Percentiles rank a stretch among this genome's conserved stretches.
These are phyloP conservation scores for Synanceia verrucosa DNA, from an alignment of 2,797 vertebrate genomes.

Conservation along the genomic window DNA sequence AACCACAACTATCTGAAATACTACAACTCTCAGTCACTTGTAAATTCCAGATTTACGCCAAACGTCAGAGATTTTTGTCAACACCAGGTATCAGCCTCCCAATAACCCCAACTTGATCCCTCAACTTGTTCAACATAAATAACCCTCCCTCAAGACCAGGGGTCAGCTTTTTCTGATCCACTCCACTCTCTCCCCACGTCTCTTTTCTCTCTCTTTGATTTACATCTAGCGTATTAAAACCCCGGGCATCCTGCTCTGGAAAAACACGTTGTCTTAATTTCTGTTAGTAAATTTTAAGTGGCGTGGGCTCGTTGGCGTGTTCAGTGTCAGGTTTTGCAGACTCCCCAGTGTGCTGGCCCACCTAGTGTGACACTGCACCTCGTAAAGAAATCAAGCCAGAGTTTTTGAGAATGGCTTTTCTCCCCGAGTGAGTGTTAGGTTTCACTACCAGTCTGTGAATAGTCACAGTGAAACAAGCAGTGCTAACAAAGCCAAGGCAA, in stretches of 20 bases:
- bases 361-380: constrained; percentile 79
- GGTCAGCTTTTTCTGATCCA: constrained; percentile 60
- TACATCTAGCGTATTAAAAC: constrained; percentile 64
- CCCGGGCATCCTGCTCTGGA: constrained; percentile 46
- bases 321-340: constrained; percentile 76
- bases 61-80: constrained; percentile 74
- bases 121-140: constrained; percentile 77
- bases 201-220: constrained; percentile 65
- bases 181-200: constrained; percentile 39
- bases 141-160: constrained; percentile 61
- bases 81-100: constrained; percentile 70
- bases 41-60: constrained; percentile 53
- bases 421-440: constrained; percentile 73
- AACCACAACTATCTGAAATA: constrained; percentile 32
- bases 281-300: constrained; percentile 72
- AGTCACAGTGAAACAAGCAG: constrained; percentile 62
- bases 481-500: constrained; percentile 72
- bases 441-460: constrained; percentile 74
- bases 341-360: constrained; percentile 76
- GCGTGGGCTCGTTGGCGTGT: constrained; percentile 57
- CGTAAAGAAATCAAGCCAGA: constrained; percentile 77
- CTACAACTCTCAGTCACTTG: constrained; percentile 35
- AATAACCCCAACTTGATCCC: constrained; percentile 70
- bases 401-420: constrained; percentile 68
- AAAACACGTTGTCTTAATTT: constrained; percentile 71